Evolutionary conservation across 2,888 invertebrate genomes (phyloP).

Genomic region (Euzophera pinguis): DNA sequence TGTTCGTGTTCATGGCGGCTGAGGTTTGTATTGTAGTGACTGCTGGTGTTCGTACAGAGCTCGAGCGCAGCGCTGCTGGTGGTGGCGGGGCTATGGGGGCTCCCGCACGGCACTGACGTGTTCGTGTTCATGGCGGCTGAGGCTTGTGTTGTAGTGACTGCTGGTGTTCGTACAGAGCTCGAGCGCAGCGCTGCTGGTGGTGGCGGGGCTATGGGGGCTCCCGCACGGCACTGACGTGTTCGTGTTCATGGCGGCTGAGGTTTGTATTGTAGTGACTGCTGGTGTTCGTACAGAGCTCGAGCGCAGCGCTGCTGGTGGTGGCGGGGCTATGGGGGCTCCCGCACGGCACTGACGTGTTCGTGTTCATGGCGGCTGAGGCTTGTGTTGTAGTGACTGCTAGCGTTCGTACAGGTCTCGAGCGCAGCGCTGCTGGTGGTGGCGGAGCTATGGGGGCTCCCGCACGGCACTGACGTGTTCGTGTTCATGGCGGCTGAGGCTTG

Average conservation of each 20-base stretch:
- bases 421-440: not conserved
- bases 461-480: no score
- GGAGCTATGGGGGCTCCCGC: no score
- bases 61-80: constrained; percentile 84
- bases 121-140: constrained; percentile 89
- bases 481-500: no score
- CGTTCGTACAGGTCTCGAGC: not conserved
- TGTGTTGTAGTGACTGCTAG: not conserved
- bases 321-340: no score
- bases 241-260: constrained; percentile 86
- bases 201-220: constrained; percentile 82
- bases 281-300: no score
- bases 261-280: no score
- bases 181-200: constrained; percentile 83
- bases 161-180: constrained; percentile 83
- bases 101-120: constrained; percentile 87
- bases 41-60: constrained; percentile 83
- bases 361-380: no score
- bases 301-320: no score
- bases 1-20: no score
- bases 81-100: constrained; percentile 82
- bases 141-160: constrained; percentile 48
- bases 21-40: no score
- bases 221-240: constrained; percentile 88
- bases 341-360: no score